A percentile compares a stretch with the other conserved stretches of the same genome.
These are phyloP conservation scores for Garra rufa DNA, from an alignment of 2,113 vertebrate species.

Conservation along the genomic window DNA sequence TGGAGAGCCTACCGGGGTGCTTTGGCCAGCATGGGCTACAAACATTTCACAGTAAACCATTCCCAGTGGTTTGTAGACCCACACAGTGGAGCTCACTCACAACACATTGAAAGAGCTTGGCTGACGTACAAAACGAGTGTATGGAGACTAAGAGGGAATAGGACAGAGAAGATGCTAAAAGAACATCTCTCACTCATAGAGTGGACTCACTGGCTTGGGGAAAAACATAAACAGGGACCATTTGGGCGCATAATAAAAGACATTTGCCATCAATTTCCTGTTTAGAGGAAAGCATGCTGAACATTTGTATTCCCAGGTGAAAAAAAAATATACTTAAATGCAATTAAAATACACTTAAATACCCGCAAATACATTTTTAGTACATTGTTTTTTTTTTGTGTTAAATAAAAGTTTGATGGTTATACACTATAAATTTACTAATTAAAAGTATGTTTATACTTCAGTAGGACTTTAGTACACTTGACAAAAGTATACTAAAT, in stretches of 20 bases:
- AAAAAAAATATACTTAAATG: no score
- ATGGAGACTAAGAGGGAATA: slow-evolving; percentile 22
- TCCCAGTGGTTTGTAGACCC: slow-evolving; percentile 21
- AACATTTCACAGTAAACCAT: slow-evolving; percentile 11
- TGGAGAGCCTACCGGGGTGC: slow-evolving; percentile 24
- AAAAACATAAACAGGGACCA: neutral
- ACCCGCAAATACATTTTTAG: no score
- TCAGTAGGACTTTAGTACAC: no score
- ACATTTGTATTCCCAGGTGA: no score
- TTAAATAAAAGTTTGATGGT: no score
- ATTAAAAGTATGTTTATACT: no score
- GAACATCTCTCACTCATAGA: slow-evolving; percentile 19
- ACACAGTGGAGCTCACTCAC: slow-evolving; percentile 17
- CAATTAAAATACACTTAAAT: no score
- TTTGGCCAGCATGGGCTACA: slow-evolving; percentile 22
- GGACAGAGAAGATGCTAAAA: slow-evolving; percentile 32
- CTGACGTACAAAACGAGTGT: slow-evolving; percentile 18
- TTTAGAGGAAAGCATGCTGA: neutral
- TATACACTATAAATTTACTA: no score
- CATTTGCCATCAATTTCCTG: neutral
- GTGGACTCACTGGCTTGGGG: slow-evolving; percentile 26
- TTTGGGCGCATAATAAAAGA: neutral
- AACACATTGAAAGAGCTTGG: slow-evolving; percentile 24
- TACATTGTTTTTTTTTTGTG: no score
- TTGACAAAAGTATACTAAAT: no score